Evolutionary conservation across 2,113 vertebrate genomes (phyloP).

Genomic region (Sturnus vulgaris): DNA sequence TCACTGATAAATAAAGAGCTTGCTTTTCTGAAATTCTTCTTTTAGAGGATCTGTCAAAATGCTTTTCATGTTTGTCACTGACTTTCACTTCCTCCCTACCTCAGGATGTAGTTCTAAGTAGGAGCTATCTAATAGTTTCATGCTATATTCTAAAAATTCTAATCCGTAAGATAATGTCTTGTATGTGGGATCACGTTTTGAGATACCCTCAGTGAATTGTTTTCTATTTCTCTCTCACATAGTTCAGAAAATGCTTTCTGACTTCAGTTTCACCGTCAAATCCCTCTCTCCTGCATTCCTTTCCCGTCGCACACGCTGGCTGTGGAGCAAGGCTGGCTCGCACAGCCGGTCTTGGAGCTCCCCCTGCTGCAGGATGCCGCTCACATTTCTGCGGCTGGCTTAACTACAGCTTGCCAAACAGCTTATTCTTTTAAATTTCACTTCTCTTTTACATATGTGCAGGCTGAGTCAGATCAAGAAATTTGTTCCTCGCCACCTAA

Average conservation of each 20-base stretch:
- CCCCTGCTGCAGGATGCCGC: slow-evolving; percentile 42
- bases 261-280: neutral
- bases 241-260: neutral
- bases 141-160: neutral
- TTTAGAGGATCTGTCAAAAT: neutral
- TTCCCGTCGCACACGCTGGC: fast-evolving
- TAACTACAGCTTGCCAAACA: neutral
- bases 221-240: neutral
- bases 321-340: fast-evolving
- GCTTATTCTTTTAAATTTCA: neutral
- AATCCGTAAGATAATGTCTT: neutral
- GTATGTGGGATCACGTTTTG: neutral
- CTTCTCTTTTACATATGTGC: neutral
- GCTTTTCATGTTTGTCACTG: neutral
- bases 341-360: slow-evolving; percentile 43
- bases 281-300: neutral
- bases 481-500: neutral
- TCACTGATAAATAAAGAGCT: neutral
- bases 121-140: neutral
- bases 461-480: neutral
- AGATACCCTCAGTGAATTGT: neutral
- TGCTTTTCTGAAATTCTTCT: neutral
- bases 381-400: neutral
- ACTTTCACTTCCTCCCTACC: neutral
- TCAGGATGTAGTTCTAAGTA: neutral